Evolutionary conservation across 2,888 invertebrate species (phyloP), one percentile per base, ranked within the genome.

Genomic region (Tupiocoris notatus): DNA sequence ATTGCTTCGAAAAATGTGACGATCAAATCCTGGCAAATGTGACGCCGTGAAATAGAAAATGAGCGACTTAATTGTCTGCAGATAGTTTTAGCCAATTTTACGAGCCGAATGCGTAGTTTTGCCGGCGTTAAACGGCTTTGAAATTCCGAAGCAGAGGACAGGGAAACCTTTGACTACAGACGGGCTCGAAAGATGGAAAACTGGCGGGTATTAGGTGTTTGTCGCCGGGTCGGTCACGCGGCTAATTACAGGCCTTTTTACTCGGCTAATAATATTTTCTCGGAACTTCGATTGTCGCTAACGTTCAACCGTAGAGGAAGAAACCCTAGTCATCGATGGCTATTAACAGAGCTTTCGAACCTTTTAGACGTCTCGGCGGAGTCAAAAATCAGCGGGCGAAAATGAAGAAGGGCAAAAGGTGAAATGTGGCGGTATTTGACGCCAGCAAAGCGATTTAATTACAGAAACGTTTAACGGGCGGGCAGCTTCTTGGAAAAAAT

Each of bases 201-300:
- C 39, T 39, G 39, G 3, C 39, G 39, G 39, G 39, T 39, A 39
- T 39, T 39, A 39, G 39, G 39, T 39, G 39, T 39, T 39, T 39
- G 39, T 39, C 39, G 39, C 39, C 39, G 39, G 39, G 39, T 39
- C 39, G 39, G 39, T 39, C 39, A 39, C 12, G 39, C 39, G 39
- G 39, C 12, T 39, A 39, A 39, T 39, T 39, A 39, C 39, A 39
- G 39, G 39, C 39, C 39, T 39, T 39, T 39, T 39, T 39, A 39
- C 39, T 39, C 67, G 54, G 67, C 22, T 67, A 67, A 67, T 67
- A 67, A 57, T 67, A 67, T 67, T 67, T 67, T 56, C 67, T 39
- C 22, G 67, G 67, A 67, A 67, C 67, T 22, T 67, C 56, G 67
- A 67, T 67, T 67, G 67, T 67, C 67, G 57, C 67, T 67, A 67